Base-by-base conservation (phyloP, 2,888 invertebrate species). In the Ligdia adustata region DNA sequence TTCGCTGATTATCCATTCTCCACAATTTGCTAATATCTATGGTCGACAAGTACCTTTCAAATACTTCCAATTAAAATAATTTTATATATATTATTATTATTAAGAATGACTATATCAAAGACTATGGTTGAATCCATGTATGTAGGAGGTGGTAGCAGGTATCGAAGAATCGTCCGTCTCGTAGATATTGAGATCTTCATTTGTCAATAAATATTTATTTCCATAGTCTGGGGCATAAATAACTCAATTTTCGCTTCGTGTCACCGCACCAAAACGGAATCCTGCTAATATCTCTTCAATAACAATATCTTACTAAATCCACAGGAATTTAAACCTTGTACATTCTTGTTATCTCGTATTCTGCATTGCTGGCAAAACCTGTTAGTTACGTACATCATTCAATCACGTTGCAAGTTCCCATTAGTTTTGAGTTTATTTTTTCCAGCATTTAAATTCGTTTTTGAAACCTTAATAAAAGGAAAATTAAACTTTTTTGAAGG, bases 261-360 rank as follows among this genome's bases (percentile, higher is more conserved):
- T 39, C 39, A 28, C 9, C 28, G 12, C 20, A 46, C 22, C 11
- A 34, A 34, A 46, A 39, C 33, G 28, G 33, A 22, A 22, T 39
- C 11, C 7, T 28, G 34, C 15, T 7, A 26, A 31, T 32, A 24
- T 13, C 12, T 9, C 5, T 20, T 9, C 34, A 24, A 31, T 26
- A 14, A 24, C 35, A 35, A 18, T 2, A 18, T 16, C 16, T 31
- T 18, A 4, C 16, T 22, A 7, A 1, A 3, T 5, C 11, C 29
- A 24, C 9, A 31, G 31, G 9, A 44, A 31, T 31, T 20, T 16
- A 14, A 44, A 18, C 12, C 29, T 24, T 43, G 24, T 24, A 12
- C 7, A 1, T 1, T 35, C n/a, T 11, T 29, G 9, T 11, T 43
- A 31, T 12, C 15, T 29, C 12, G 9, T 31, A 34, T 35, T 15